Evolutionary conservation across 2,888 invertebrate species (phyloP), one percentile per base, ranked within the genome.

Genomic region (Aspidiotus destructor): DNA sequence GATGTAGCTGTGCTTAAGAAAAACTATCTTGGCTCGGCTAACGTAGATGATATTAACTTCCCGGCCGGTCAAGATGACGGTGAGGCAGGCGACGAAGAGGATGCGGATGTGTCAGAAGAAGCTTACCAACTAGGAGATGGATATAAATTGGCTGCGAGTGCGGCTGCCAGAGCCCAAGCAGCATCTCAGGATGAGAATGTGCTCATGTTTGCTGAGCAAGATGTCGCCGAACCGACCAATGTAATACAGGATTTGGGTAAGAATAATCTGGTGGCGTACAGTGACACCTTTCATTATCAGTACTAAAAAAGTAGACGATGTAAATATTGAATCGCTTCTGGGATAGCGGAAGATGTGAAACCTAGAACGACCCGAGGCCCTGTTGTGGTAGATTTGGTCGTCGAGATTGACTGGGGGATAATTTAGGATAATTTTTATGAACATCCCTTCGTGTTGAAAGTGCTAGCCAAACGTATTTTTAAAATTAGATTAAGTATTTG

Each of bases 241-340:
- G 58, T 8, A 16, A 9, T 58, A 7, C 57, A 16, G 1, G 41
- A 42, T 13, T 53, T 11, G 40, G 9, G 44, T 7, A 54, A n/a
- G 48, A 62, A 57, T 17, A 64, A 64, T 13, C 10, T 53, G 10
- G 13, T 64, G 2, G 64, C 64, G 2, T 64, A 40, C 42, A 64
- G 64, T 55, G 64, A 64, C 57, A 42, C 64, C 41, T 64, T 41
- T 17, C 54, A 64, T 42, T 64, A 64, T 11, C 64, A 57, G 42
- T 55, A 64, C 16, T 64, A 41, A 15, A 5, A 28, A 28, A 28
- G 28, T 28, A 28, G 28, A 28, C 28, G 28, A n/a, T n/a, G n/a
- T n/a, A n/a, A n/a, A n/a, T n/a, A n/a, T n/a, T n/a, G n/a, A 28
- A 28, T 28, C 1, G 28, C 28, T 28, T 28, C 28, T 28, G 28